phyloP scores from a whole-genome alignment of 2,113 vertebrate species.

The Podiceps cristatus region DNA sequence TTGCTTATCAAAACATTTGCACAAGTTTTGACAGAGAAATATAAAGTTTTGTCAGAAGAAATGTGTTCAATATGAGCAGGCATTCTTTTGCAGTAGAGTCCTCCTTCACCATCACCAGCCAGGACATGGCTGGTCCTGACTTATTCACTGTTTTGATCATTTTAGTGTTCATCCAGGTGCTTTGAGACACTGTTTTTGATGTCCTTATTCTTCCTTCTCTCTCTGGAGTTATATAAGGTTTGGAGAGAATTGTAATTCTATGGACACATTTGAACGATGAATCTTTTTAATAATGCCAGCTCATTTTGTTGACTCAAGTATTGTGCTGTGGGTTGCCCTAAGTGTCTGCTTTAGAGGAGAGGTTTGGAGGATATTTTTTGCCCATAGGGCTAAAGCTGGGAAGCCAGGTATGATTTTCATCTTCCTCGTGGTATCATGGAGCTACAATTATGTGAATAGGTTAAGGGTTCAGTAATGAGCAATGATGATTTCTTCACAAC shows the following conservation, averaged over 20 bases:
- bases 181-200: background rate
- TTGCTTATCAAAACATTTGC: background rate
- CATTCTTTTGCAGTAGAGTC: background rate
- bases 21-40: background rate
- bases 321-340: background rate
- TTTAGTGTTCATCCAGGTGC: background rate
- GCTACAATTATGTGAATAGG: background rate
- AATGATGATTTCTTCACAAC: background rate
- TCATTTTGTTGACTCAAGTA: background rate
- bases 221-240: background rate
- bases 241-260: background rate
- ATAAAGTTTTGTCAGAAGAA: background rate
- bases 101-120: background rate
- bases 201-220: background rate
- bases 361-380: background rate
- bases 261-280: background rate
- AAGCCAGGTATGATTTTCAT: background rate
- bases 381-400: background rate
- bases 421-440: accelerated
- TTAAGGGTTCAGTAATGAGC: background rate
- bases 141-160: background rate
- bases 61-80: background rate
- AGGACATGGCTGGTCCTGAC: background rate
- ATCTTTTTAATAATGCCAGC: background rate
- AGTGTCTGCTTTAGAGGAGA: background rate